Evolutionary conservation across 2,113 vertebrate genomes (phyloP).

Genomic region (Hydrolagus affinis): DNA sequence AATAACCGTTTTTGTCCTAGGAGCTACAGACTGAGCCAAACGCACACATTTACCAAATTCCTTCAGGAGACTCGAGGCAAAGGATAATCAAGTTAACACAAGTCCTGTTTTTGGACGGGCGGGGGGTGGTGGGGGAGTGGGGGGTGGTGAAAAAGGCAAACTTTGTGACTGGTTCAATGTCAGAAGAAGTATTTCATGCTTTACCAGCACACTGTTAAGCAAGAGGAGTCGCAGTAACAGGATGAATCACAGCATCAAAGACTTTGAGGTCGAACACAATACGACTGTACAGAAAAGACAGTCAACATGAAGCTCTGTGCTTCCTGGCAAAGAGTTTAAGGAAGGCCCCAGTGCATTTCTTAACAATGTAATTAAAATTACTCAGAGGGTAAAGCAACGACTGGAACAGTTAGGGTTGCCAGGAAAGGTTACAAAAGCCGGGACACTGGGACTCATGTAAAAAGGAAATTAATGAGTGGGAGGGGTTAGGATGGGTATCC

Average conservation of each 20-base stretch:
- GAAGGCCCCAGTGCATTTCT: neutral
- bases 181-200: neutral
- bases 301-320: neutral
- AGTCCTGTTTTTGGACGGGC: no score
- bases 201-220: slow-evolving; percentile 3
- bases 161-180: neutral
- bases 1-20: no score
- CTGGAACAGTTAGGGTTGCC: neutral
- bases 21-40: no score
- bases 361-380: neutral
- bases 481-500: no score
- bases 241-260: neutral
- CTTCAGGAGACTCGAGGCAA: no score
- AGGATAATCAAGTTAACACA: no score
- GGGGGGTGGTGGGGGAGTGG: neutral
- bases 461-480: no score
- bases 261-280: no score
- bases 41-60: no score
- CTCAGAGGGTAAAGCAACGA: neutral
- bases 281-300: no score
- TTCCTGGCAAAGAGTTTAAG: neutral
- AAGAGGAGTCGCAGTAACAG: neutral
- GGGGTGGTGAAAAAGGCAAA: neutral
- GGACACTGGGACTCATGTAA: no score
- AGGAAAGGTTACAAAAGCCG: no score